Percentiles rank a stretch among this genome's conserved stretches.
These are phyloP conservation scores for Aselliscus stoliczkanus DNA, from an alignment of 2,797 vertebrate genomes.

Conservation along the genomic window DNA sequence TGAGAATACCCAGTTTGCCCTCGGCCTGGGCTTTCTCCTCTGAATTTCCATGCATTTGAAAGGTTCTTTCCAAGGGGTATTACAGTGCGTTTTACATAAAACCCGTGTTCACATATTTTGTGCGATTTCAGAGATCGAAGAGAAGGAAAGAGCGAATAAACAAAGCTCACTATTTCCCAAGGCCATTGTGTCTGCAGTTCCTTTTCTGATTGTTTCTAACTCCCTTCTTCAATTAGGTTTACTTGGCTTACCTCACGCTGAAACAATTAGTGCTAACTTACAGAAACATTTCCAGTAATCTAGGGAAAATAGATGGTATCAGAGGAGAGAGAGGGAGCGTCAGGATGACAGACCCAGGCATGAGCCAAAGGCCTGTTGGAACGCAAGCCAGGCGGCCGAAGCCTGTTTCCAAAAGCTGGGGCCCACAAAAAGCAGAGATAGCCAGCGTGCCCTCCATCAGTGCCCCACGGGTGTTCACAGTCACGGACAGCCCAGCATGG, in stretches of 20 bases:
- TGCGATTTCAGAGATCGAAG: background rate
- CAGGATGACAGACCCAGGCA: background rate
- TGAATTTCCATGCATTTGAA: background rate
- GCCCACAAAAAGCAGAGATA: too few relatives aligned
- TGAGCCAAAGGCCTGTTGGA: background rate
- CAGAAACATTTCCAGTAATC: background rate
- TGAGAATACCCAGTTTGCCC: accelerated
- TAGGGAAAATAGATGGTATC: background rate
- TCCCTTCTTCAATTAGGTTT: background rate
- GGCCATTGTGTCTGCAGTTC: background rate
- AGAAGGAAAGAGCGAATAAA: background rate
- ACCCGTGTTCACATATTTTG: background rate
- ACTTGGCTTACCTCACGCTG: background rate
- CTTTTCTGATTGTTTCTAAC: background rate
- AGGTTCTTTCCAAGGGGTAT: background rate
- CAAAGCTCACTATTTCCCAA: background rate
- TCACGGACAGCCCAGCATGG: accelerated
- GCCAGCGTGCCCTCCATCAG: background rate
- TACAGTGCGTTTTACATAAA: background rate
- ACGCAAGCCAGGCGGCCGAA: background rate
- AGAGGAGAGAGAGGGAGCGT: background rate
- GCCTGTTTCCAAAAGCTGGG: background rate
- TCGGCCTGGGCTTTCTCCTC: background rate
- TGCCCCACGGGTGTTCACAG: background rate
- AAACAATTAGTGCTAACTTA: background rate